Conservation (phyloP, 2,797 vertebrate species). For the Enteromius unitaeniatus region DNA sequence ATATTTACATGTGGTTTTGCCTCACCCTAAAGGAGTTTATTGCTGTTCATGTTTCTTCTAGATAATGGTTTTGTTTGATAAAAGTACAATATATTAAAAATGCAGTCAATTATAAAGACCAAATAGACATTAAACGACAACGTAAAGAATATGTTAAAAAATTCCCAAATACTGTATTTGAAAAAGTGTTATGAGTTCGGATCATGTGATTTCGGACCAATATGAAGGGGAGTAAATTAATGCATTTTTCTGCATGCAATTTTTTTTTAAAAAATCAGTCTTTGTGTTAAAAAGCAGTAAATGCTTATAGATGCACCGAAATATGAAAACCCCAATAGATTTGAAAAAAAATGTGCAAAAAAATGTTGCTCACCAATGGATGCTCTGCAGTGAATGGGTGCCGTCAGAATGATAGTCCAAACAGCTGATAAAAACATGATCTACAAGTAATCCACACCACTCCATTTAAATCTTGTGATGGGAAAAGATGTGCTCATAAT, state of each 20-base stretch:
- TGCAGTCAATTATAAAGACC: not conserved
- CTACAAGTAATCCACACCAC: not conserved
- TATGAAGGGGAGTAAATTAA: not conserved
- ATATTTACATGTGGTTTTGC: not conserved
- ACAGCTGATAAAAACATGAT: not conserved
- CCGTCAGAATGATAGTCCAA: not conserved
- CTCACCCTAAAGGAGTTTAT: not conserved
- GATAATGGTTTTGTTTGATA: not conserved
- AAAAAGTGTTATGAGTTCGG: not conserved
- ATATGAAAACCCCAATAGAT: not conserved
- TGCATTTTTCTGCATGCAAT: no score
- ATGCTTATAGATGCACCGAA: no score
- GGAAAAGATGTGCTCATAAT: not conserved
- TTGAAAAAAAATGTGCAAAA: not conserved
- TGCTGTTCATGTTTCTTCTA: not conserved
- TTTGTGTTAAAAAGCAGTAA: not conserved
- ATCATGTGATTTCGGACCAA: not conserved
- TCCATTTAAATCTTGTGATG: not conserved
- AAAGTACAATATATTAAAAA: not conserved
- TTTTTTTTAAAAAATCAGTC: not conserved
- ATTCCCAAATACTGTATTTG: not conserved
- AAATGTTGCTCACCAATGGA: not conserved
- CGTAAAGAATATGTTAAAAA: not conserved
- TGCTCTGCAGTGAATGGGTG: not conserved
- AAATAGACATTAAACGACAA: not conserved